Evolutionary conservation across 2,888 invertebrate species (phyloP).

Genomic region (Patella caerulea): DNA sequence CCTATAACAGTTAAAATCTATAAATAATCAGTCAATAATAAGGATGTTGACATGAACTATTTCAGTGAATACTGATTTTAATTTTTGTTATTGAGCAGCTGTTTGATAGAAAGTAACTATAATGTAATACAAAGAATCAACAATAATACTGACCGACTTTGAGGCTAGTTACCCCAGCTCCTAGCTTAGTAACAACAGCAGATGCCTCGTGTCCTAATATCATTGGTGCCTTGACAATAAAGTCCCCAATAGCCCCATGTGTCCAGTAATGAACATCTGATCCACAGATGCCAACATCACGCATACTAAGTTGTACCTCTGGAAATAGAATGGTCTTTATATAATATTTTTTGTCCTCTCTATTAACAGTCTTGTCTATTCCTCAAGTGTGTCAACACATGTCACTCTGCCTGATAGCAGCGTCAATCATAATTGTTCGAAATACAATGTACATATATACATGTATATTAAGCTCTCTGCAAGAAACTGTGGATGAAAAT

Average conservation of each 20-base stretch:
- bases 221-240: conserved; percentile 90
- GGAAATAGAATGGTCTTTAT: conserved; percentile 42
- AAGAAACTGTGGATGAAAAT: too few relatives aligned
- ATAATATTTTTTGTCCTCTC: neutral
- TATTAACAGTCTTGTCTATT: too few relatives aligned
- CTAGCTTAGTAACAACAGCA: conserved; percentile 77
- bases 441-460: neutral
- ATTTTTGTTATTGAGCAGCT: too few relatives aligned
- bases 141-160: conserved; percentile 74
- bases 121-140: too few relatives aligned
- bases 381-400: neutral
- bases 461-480: too few relatives aligned
- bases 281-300: conserved; percentile 96
- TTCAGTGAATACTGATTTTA: too few relatives aligned
- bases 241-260: conserved; percentile 87
- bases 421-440: neutral
- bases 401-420: neutral
- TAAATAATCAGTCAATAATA: too few relatives aligned
- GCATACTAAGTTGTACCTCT: conserved; percentile 92
- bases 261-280: conserved; percentile 93
- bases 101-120: too few relatives aligned
- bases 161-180: conserved; percentile 74
- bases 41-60: too few relatives aligned
- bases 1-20: too few relatives aligned
- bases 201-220: conserved; percentile 93